These are phyloP conservation scores for Ferrisia virgata DNA, from an alignment of 2,888 invertebrate species.

Conservation along the genomic window DNA sequence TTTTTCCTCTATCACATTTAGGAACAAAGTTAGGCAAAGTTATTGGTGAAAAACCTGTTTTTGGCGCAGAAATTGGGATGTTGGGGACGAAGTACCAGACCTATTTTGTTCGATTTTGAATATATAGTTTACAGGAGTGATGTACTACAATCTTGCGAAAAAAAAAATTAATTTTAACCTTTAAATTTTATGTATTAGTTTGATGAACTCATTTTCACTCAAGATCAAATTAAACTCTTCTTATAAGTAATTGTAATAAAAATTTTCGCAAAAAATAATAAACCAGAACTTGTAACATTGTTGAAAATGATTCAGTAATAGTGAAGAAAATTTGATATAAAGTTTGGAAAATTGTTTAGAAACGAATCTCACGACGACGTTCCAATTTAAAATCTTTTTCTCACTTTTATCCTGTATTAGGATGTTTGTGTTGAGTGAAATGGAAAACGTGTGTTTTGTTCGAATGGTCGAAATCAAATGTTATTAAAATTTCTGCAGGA, in stretches of 20 bases:
- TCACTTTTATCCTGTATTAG: background rate
- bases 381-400: background rate
- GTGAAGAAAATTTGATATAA: background rate
- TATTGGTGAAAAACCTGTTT: no score
- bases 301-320: background rate
- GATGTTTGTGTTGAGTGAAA: background rate
- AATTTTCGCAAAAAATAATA: background rate
- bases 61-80: no score
- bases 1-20: no score
- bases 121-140: no score
- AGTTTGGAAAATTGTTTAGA: background rate
- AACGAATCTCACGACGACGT: background rate
- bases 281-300: background rate
- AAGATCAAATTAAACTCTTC: background rate
- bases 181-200: no score
- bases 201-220: no score
- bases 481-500: background rate
- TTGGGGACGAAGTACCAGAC: no score
- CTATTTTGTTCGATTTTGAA: no score
- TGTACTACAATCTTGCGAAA: no score
- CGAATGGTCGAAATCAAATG: background rate
- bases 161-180: no score
- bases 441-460: background rate
- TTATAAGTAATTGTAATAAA: background rate
- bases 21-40: no score